Evolutionary conservation across 2,797 vertebrate species (phyloP), one percentile per base, ranked within the genome.

Genomic region (Cirrhinus molitorella): DNA sequence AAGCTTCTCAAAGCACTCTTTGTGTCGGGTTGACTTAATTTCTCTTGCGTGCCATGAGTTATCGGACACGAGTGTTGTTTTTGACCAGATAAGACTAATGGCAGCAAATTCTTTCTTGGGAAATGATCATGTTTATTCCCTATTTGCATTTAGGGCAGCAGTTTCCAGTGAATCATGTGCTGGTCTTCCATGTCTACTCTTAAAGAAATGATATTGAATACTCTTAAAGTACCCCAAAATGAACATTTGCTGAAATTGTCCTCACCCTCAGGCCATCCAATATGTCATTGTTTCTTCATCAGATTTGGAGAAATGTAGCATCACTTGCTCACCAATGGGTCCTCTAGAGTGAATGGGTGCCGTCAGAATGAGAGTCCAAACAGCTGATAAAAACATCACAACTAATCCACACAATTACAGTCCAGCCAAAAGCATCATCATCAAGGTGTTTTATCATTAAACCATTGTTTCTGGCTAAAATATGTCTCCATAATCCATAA

Each of bases 1-100:
- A 77, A 85, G 82, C 82, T 40, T 57, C 51, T 21, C 19, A 93
- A 93, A 80, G 87, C 76, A 65, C n/a, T 70, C 87, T 84, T 92
- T 94, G 61, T 66, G 5, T 37, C 16, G 40, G 57, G 5, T 23
- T 37, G 55, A 57, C 47, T 57, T 21, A n/a, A 76, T 78, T 72
- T 45, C 45, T 80, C 17, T 55, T 63, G 70, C 34, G 13, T 78
- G 43, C 43, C 10, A 34, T 4, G 84, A 49, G 67, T 68, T 53
- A 28, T 59, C 49, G 14, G 23, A 76, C 70, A 25, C 70, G 43
- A 19, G 5, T 63, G 74, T 51, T 70, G 75, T 63, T 78, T 71
- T 65, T 65, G 59, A 51, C 28, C 45, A 74, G 80, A 82, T 74
- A 63, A 74, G 57, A 53, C 67, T 40, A 65, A 82, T 40, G 45